Evolutionary conservation across 2,797 vertebrate genomes (phyloP).

Genomic region (Pipistrellus pygmaeus): DNA sequence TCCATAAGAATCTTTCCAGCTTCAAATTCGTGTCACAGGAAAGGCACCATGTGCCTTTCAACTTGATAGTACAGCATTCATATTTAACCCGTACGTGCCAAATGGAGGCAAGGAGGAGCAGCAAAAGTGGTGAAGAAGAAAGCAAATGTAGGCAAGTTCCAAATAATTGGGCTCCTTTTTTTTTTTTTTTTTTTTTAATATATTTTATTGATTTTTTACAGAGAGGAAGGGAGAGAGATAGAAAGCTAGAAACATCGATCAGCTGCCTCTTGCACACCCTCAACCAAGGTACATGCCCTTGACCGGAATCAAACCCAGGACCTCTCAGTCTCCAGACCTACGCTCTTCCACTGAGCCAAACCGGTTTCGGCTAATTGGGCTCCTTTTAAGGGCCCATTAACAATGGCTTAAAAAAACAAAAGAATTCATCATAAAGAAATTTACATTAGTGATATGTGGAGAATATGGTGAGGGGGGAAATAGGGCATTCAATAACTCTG

Average conservation of each 20-base stretch:
- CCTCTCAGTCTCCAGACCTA: no score
- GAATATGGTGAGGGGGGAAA: background rate
- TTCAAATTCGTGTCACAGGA: conserved; percentile 46
- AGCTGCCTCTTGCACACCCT: no score
- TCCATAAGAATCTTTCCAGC: conserved; percentile 17
- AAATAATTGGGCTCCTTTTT: background rate
- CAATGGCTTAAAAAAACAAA: background rate
- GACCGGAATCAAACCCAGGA: no score
- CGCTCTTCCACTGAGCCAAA: no score
- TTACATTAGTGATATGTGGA: background rate
- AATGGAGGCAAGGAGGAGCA: background rate
- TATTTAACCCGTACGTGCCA: background rate
- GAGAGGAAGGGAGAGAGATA: no score
- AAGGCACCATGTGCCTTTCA: background rate
- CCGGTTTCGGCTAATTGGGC: no score
- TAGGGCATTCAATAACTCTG: background rate
- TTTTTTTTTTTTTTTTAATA: no score
- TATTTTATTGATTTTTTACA: no score
- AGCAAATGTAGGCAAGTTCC: background rate
- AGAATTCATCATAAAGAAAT: conserved; percentile 39
- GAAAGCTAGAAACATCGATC: no score
- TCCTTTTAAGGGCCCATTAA: background rate
- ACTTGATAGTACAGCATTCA: background rate
- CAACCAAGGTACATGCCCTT: no score
- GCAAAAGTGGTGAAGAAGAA: background rate